Percentiles rank a stretch among this genome's conserved stretches.
Conservation (phyloP, 2,797 vertebrate species). For the Characodon lateralis region DNA sequence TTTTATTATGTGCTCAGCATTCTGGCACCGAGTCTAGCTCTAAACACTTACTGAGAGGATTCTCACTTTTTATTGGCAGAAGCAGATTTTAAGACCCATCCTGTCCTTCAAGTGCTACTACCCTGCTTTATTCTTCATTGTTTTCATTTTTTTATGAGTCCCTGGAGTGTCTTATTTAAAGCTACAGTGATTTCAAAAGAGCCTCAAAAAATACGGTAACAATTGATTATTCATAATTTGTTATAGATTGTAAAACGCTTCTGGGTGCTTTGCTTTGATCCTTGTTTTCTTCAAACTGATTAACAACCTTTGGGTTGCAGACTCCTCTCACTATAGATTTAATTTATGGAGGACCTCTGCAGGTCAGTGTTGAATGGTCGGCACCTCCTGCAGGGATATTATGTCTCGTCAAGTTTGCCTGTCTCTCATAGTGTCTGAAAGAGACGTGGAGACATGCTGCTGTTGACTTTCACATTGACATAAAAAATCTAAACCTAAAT, state of each 20-base stretch:
- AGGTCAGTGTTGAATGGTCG: constrained; percentile 57
- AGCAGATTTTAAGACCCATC: constrained; percentile 43
- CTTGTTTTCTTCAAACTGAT: constrained; percentile 63
- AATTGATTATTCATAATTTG: constrained; percentile 58
- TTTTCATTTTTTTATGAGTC: constrained; percentile 53
- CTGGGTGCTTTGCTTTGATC: constrained; percentile 53
- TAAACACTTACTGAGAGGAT: constrained; percentile 61
- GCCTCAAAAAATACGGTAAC: constrained; percentile 39
- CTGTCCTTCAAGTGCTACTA: constrained; percentile 58
- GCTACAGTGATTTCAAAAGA: constrained; percentile 47
- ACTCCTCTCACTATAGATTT: constrained; percentile 50
- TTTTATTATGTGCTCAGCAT: constrained; percentile 63
- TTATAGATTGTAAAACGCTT: constrained; percentile 65
- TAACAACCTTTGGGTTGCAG: constrained; percentile 54
- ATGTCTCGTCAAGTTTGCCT: constrained; percentile 52
- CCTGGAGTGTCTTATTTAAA: constrained; percentile 33
- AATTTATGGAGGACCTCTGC: constrained; percentile 72
- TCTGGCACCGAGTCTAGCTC: constrained; percentile 67
- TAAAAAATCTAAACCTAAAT: constrained; percentile 26
- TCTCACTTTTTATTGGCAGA: constrained; percentile 70
- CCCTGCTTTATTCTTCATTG: constrained; percentile 49
- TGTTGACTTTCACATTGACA: constrained; percentile 16
- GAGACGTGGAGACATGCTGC: constrained; percentile 50
- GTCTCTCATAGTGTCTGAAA: constrained; percentile 55
- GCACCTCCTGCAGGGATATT: constrained; percentile 73